Base-by-base conservation (phyloP, 2,113 vertebrate species). In the Oceanites oceanicus region DNA sequence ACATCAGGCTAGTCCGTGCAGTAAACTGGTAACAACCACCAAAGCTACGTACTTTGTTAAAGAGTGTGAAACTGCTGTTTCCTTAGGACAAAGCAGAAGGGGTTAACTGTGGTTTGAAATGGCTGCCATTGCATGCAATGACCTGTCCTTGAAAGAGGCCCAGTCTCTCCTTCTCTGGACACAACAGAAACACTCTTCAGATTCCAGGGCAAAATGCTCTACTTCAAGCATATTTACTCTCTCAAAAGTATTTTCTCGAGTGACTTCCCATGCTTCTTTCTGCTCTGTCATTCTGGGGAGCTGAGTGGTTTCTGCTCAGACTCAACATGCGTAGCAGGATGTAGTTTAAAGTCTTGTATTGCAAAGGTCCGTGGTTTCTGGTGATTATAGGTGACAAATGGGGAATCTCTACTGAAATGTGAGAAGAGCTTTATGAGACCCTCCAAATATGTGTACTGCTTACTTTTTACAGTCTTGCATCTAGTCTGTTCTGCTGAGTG, bases 41-140 rank as follows among this genome's bases (percentile, higher is more conserved):
- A 32, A 45, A 16, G 15, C 30, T 50, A 1, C 0, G 0, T 20
- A 9, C 14, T 61, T 70, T 0, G 0, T 34, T 80, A 32, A 36
- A 52, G 75, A 29, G 6, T 0, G 2, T 15, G 53, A 73, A 50
- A 53, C 55, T 89, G 73, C 66, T 71, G 32, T 71, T 20, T 58
- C 40, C 42, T 20, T 8, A 5, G 32, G 62, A n/a, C 42, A 61
- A n/a, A 47, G 71, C 47, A 68, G 50, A n/a, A 42, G 65, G 45
- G 26, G 36, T 38, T 72, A 42, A 19, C 50, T 40, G 10, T 40
- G 29, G 6, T 34, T 50, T n/a, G 40, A 75, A 55, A 50, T 19
- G 26, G 14, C 67, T 61, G 56, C 10, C 32, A 8, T 27, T 72
- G 47, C n/a, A 5, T 72, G 42, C 56, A 62, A 22, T 40, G 27